Base-by-base conservation (phyloP, 2,797 vertebrate species). In the Balearica regulorum region DNA sequence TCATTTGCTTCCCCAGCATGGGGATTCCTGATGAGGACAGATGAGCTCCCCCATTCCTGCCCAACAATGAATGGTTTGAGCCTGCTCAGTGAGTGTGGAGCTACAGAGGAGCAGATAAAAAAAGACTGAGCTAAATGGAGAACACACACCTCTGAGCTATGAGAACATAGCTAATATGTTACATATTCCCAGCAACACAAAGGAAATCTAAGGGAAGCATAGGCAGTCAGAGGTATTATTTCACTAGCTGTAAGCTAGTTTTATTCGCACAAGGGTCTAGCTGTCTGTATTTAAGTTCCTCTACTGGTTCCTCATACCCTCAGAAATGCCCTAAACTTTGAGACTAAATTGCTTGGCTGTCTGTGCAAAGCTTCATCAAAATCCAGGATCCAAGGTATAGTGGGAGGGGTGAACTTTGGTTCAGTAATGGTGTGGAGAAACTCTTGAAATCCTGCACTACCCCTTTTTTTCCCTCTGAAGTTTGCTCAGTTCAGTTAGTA, bases 121-220 rank as follows among this genome's bases (percentile, higher is more conserved):
- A 92, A 54, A 69, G 58, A 20, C 35, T n/a, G 65, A 95, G 82
- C 69, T 93, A 88, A 94, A 94, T 31, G 51, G 51, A 91, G 89
- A 94, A 46, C 77, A 90, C 58, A 86, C 64, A 62, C 87, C 62
- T 90, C 65, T 0, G 5, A 94, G 76, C 65, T 91, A 41, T 72
- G 80, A 94, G 91, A 95, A 90, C 51, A 76, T 87, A 91, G 94
- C 83, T 92, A 93, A 93, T 88, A 91, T 10, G n/a, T 82, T 93
- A 72, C 48, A 57, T 79, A 90, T 79, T 94, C 73, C 79, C 80
- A 94, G 61, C 61, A 94, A 80, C 65, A 78, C 3, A 26, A 78
- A 86, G 61, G 46, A 94, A 94, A 91, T 62, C 58, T 82, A 90
- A 88, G 76, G 69, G 65, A 94, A 88, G 55, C 18, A 51, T 58